phyloP scores from a whole-genome alignment of 2,797 vertebrate species.

The Hephaestus fuliginosus region DNA sequence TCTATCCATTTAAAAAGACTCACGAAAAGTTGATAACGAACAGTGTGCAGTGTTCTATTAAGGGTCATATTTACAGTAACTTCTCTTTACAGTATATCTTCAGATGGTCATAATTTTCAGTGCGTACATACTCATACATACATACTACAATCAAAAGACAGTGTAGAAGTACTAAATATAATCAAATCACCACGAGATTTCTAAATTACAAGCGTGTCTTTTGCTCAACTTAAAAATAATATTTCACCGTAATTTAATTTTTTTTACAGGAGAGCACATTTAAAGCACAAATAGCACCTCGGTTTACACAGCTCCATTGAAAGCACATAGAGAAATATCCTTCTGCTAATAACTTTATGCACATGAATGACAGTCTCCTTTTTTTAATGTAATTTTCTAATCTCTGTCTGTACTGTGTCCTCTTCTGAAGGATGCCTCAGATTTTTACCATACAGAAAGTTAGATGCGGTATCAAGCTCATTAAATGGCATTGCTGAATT shows the following conservation, averaged over 20 bases:
- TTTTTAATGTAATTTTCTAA: constrained; percentile 32
- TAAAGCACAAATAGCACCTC: constrained; percentile 41
- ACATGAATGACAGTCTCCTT: constrained; percentile 34
- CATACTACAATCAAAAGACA: no score
- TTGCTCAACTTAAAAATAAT: constrained; percentile 31
- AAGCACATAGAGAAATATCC: constrained; percentile 41
- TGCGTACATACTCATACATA: no score
- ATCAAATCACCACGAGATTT: neutral
- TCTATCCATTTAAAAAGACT: neutral
- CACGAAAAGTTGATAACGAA: neutral
- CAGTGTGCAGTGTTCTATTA: neutral
- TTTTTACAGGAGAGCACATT: constrained; percentile 8
- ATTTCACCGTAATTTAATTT: constrained; percentile 33
- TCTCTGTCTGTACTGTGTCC: constrained; percentile 11
- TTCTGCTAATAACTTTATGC: constrained; percentile 42
- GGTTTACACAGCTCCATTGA: constrained; percentile 64
- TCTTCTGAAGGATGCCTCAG: neutral
- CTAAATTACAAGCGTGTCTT: constrained; percentile 8
- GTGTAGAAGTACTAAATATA: neutral
- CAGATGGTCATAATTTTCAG: neutral
- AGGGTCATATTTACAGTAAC: neutral
- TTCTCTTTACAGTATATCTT: neutral
- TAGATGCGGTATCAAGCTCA: constrained; percentile 4
- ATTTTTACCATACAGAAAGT: constrained; percentile 7
- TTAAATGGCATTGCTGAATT: constrained; percentile 11